Percentiles rank a stretch among this genome's conserved stretches.
Evolutionary conservation across 2,888 invertebrate species (phyloP).

Genomic region (Oscheius sp.): DNA sequence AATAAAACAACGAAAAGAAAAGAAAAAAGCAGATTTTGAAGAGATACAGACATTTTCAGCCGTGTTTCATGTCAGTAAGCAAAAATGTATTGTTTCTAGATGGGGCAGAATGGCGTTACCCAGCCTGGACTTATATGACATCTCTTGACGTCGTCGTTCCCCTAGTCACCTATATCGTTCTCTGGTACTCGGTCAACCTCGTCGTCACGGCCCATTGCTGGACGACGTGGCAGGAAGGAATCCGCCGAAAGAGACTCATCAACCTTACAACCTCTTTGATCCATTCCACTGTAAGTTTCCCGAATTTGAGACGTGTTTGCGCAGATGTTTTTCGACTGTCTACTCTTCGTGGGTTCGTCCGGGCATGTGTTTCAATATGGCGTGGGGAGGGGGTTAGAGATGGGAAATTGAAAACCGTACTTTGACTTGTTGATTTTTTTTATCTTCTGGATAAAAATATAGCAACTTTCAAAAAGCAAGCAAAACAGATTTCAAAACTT

Average conservation of each 20-base stretch:
- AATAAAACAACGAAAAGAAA: no score
- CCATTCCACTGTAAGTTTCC: slow-evolving; percentile 52
- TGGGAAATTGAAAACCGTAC: no score
- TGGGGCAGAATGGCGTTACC: slow-evolving; percentile 45
- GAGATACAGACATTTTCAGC: neutral
- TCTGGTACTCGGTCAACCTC: slow-evolving; percentile 41
- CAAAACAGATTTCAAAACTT: no score
- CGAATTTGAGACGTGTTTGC: neutral
- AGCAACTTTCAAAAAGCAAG: no score
- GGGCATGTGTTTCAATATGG: no score
- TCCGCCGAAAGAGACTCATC: slow-evolving; percentile 53
- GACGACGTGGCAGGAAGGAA: slow-evolving; percentile 54
- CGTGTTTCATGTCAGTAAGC: no score
- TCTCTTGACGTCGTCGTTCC: slow-evolving; percentile 43
- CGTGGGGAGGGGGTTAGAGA: no score
- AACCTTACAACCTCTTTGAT: slow-evolving; percentile 58
- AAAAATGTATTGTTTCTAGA: slow-evolving; percentile 34
- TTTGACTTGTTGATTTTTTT: no score
- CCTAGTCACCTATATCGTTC: slow-evolving; percentile 43
- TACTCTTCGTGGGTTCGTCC: neutral
- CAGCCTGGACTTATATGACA: slow-evolving; percentile 41
- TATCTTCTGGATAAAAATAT: no score
- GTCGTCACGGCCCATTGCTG: slow-evolving; percentile 47
- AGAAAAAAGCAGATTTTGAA: neutral
- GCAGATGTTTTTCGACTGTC: slow-evolving; percentile 20